Evolutionary conservation across 1,140 invertebrate species (phyloP).

Genomic region (Bombus pyrosoma): DNA sequence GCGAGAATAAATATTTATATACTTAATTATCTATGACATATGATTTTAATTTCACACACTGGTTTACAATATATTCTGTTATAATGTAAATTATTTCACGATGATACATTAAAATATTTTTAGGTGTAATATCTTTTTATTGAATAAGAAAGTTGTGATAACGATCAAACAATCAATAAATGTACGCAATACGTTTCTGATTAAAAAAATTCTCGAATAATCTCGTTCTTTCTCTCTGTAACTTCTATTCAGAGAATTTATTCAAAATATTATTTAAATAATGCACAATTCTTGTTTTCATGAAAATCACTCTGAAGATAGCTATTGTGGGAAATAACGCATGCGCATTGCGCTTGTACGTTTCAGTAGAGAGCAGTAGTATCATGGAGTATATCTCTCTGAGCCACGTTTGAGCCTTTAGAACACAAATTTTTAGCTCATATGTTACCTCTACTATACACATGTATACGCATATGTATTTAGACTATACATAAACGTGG

Average conservation of each 20-base stretch:
- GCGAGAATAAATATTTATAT: too few relatives aligned
- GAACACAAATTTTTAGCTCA: background rate
- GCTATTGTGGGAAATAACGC: background rate
- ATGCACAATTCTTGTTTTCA: background rate
- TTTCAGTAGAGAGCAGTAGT: too few relatives aligned
- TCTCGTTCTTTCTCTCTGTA: too few relatives aligned
- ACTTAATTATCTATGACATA: too few relatives aligned
- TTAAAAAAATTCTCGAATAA: background rate
- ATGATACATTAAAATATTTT: too few relatives aligned
- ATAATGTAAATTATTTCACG: too few relatives aligned
- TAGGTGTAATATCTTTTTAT: background rate
- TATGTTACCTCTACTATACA: background rate
- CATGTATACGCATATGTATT: constrained; percentile 41
- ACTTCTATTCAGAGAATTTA: background rate
- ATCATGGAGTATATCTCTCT: background rate
- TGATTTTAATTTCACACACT: too few relatives aligned
- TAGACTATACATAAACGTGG: constrained; percentile 56
- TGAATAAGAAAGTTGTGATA: background rate
- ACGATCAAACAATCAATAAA: background rate
- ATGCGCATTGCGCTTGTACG: background rate
- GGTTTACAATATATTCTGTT: too few relatives aligned
- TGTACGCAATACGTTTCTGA: background rate
- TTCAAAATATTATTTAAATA: background rate
- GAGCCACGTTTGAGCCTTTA: background rate
- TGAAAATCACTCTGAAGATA: background rate